Base-by-base conservation (phyloP, 2,797 vertebrate species). In the Gouania willdenowi region DNA sequence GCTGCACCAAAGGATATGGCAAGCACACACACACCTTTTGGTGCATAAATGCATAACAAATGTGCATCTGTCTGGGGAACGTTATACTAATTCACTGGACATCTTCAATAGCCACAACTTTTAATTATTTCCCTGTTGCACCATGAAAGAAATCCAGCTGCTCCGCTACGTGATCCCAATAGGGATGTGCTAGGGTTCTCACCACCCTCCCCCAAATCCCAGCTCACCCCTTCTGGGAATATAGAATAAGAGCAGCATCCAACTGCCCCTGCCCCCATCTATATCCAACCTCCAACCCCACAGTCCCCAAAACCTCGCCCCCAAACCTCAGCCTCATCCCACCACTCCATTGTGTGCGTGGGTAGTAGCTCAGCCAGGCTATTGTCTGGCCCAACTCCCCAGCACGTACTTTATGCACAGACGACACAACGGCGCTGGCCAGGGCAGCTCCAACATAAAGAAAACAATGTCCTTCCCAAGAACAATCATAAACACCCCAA, bases 141-240 rank as follows among this genome's bases (percentile, higher is more conserved):
- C 78, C 77, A 82, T 83, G 81, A 88, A 85, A 88, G 83, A 83
- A 82, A 89, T 87, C 86, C 87, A 89, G 88, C 87, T 86, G 87
- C 85, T 85, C 66, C 45, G 69, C 69, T 77, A 63, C 75, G 72
- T 69, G 79, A 81, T 82, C 81, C 84, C 81, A 78, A 72, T 67
- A 51, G 77, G 73, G 82, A 79, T 72, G 67, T 73, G 66, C 67
- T 77, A 53, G 20, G 42, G 74, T 90, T 88, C 88, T 84, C 82
- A 86, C 66, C 83, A 43, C 76, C 84, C 67, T 64, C 63, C 82
- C 78, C 78, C 74, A 69, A 50, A 49, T 54, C 65, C 51, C 63
- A 55, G 44, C 52, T 61, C 73, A 51, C 56, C 63, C 75, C 14
- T 47, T 84, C 79, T 81, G 76, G 71, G 82, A 84, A 81, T 63